Conservation (phyloP, 1,140 invertebrate species). For the Zaprionus lachaisei region DNA sequence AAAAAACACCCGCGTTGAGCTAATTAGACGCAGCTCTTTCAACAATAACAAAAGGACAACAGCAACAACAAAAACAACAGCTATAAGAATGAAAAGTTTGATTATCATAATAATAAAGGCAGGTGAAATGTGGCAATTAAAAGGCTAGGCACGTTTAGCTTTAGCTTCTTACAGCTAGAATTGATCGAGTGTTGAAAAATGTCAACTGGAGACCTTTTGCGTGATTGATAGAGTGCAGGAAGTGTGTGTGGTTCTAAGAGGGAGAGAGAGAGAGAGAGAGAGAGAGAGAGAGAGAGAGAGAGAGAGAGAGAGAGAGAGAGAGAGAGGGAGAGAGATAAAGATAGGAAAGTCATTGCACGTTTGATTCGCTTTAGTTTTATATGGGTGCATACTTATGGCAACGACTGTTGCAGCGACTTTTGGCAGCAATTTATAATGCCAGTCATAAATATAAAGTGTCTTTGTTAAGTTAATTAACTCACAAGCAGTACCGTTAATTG, state of each 20-base stretch:
- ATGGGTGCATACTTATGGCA: slow-evolving; percentile 54
- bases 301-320: background rate
- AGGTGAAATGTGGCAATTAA: slow-evolving; percentile 50
- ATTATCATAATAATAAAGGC: slow-evolving; percentile 26
- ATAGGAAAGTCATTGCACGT: slow-evolving; percentile 62
- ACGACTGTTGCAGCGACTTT: slow-evolving; percentile 48
- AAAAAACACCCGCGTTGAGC: slow-evolving; percentile 15
- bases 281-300: background rate
- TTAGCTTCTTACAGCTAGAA: slow-evolving; percentile 27
- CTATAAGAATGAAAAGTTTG: slow-evolving; percentile 26
- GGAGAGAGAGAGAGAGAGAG: background rate
- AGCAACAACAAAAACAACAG: slow-evolving; percentile 11
- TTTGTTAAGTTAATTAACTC: background rate
- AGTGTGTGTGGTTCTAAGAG: slow-evolving; percentile 33
- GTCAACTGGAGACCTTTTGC: slow-evolving; percentile 57
- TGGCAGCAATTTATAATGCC: background rate
- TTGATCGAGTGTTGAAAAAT: slow-evolving; percentile 54
- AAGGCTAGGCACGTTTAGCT: slow-evolving; percentile 61
- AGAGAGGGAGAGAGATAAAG: background rate
- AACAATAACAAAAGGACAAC: slow-evolving; percentile 8
- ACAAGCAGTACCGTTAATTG: slow-evolving; percentile 48
- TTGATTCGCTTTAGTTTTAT: slow-evolving; percentile 39
- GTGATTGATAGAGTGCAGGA: slow-evolving; percentile 75
- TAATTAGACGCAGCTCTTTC: slow-evolving; percentile 21
- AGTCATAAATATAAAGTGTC: background rate